These are phyloP conservation scores for Eudyptes chrysolophus DNA, from an alignment of 2,113 vertebrate genomes.

Conservation along the genomic window DNA sequence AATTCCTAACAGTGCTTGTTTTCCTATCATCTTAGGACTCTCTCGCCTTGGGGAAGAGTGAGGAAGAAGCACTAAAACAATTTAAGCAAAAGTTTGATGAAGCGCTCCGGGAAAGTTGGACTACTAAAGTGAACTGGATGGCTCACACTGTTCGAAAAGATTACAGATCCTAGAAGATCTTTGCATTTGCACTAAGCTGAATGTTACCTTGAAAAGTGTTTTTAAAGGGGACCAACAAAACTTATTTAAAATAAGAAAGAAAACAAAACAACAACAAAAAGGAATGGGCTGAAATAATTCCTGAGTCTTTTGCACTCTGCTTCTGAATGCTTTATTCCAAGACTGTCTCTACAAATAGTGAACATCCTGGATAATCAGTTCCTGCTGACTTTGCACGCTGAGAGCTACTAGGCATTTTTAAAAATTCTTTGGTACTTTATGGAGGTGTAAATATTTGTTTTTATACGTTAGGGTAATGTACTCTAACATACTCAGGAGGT, in stretches of 20 bases:
- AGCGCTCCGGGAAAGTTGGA: slow-evolving; percentile 98
- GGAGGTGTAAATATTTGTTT: slow-evolving; percentile 77
- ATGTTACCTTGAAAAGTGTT: slow-evolving; percentile 58
- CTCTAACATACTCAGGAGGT: slow-evolving; percentile 39
- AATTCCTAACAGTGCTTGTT: neutral
- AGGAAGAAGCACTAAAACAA: slow-evolving; percentile 96
- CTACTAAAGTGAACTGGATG: slow-evolving; percentile 99
- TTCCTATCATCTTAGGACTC: slow-evolving; percentile 81
- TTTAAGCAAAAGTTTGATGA: slow-evolving; percentile 99
- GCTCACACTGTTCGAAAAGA: slow-evolving; percentile 98
- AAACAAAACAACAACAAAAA: neutral
- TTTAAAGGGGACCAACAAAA: slow-evolving; percentile 53
- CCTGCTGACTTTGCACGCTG: slow-evolving; percentile 82
- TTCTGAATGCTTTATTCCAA: slow-evolving; percentile 68
- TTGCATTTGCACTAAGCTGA: slow-evolving; percentile 76
- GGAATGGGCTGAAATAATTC: slow-evolving; percentile 36
- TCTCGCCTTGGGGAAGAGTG: slow-evolving; percentile 93
- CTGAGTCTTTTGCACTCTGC: slow-evolving; percentile 67
- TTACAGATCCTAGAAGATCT: slow-evolving; percentile 85
- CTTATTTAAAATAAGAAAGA: neutral
- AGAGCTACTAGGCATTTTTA: slow-evolving; percentile 71
- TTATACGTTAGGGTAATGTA: slow-evolving; percentile 65
- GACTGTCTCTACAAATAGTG: slow-evolving; percentile 54
- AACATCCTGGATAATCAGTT: slow-evolving; percentile 74
- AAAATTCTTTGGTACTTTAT: slow-evolving; percentile 75